Base-by-base conservation (phyloP, 2,797 vertebrate genomes). In the Gadopsis marmoratus region DNA sequence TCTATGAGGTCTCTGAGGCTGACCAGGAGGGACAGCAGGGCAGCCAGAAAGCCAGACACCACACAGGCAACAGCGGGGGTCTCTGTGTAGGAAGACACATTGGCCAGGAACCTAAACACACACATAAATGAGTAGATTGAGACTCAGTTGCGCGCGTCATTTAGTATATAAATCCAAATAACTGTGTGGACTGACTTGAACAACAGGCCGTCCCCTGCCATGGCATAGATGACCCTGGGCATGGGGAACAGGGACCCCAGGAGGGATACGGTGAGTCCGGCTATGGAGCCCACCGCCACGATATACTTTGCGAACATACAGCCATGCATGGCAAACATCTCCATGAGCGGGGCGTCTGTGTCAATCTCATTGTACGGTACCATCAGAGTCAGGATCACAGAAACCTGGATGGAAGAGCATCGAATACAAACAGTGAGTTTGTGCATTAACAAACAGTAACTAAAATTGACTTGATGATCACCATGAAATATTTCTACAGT, bases 181-280 rank as follows among this genome's bases (percentile, higher is more conserved):
- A 66, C 1, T n/a, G 4, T 54, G 69, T 2, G 6, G 51, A 83
- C 95, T 93, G 88, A 99, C 98, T 97, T 98, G 92, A 99, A 99
- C 61, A 99, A 96, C 71, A 99, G 94, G 35, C 98, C 98, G 0
- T 99, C 98, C 5, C 98, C 98, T 21, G 98, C 97, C 98, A 99
- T 99, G 90, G 98, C 98, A 0, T 99, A 99, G 92, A 99, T 99
- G 78, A 99, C 95, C 77, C 98, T 95, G 0, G 98, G 98, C 98
- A 99, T 96, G 17, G 98, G 98, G 89, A 99, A 99, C 76, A 99
- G 95, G 29, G 98, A 99, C 5, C 98, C 98, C 89, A 99, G 95
- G 82, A 99, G 92, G 85, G 97, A 99, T 73, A 99, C 98, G 0
- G 97, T 98, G 78, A 99, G 92, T 17, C 98, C 98, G 0, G 98